Percentiles rank a stretch among this genome's conserved stretches.
Evolutionary conservation across 1,140 invertebrate species (phyloP).

Genomic region (Sinonovacula constricta): DNA sequence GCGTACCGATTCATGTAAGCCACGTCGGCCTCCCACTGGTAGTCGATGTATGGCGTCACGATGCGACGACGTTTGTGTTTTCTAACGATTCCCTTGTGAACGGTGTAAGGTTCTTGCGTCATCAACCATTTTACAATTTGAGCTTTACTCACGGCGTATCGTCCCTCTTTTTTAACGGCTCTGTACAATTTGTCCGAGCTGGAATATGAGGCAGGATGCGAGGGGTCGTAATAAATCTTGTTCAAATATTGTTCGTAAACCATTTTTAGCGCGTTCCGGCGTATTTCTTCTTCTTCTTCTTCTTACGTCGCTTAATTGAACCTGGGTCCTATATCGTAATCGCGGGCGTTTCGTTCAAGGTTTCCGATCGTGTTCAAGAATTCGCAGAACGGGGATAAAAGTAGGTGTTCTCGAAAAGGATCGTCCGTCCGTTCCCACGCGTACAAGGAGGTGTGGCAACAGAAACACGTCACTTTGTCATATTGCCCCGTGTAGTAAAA

Average conservation of each 20-base stretch:
- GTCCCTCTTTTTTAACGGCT: neutral
- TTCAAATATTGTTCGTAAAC: constrained; percentile 34
- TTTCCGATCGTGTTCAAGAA: neutral
- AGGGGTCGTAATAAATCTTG: constrained; percentile 7
- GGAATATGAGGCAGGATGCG: neutral
- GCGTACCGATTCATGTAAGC: neutral
- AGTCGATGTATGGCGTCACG: neutral
- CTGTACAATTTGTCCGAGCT: constrained; percentile 19
- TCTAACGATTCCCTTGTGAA: neutral
- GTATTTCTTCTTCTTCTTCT: no score
- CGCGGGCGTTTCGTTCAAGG: neutral
- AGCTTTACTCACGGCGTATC: constrained; percentile 13
- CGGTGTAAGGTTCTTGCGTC: constrained; percentile 21
- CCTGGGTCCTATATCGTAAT: no score
- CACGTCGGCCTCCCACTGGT: constrained; percentile 15
- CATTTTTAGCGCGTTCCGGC: no score
- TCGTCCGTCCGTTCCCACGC: neutral
- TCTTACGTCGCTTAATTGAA: no score
- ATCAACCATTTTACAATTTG: constrained; percentile 32
- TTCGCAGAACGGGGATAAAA: neutral
- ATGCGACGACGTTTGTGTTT: neutral
- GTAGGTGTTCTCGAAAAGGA: neutral
- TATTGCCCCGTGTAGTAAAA: constrained; percentile 11
- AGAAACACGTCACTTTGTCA: constrained; percentile 1
- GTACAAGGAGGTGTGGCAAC: neutral